These are phyloP conservation scores for Latrodectus hesperus DNA, from an alignment of 2,888 invertebrate genomes.

Conservation along the genomic window DNA sequence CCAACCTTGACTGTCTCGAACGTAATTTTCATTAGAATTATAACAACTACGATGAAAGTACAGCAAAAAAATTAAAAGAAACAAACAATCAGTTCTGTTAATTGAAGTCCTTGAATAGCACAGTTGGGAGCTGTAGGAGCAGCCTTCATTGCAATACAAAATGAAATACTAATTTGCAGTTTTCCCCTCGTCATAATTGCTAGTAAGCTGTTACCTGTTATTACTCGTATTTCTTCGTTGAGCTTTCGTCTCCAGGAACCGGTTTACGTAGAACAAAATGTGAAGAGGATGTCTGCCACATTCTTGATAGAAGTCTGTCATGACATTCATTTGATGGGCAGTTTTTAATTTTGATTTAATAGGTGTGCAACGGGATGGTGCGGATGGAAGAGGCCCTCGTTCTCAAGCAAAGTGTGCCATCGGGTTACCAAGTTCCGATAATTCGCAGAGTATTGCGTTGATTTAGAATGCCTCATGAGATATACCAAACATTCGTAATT, in stretches of 20 bases:
- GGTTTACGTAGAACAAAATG: constrained; percentile 22
- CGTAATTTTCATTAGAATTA: constrained; percentile 64
- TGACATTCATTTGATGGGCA: constrained; percentile 19
- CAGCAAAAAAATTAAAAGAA: constrained; percentile 7
- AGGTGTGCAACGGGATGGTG: neutral
- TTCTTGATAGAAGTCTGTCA: constrained; percentile 32
- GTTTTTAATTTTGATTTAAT: constrained; percentile 27
- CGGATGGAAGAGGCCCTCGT: neutral
- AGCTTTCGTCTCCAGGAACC: constrained; percentile 48
- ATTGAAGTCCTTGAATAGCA: constrained; percentile 57
- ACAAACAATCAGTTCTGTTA: constrained; percentile 40
- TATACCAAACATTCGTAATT: too few relatives aligned
- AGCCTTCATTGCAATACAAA: constrained; percentile 25
- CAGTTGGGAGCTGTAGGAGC: neutral
- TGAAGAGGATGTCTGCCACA: constrained; percentile 19
- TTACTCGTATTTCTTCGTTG: constrained; percentile 61
- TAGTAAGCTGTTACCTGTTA: constrained; percentile 61
- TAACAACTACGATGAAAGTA: constrained; percentile 12
- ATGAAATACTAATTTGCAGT: constrained; percentile 63
- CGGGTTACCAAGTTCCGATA: neutral
- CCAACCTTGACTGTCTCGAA: constrained; percentile 42
- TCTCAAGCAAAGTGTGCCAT: neutral
- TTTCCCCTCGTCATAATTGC: constrained; percentile 56
- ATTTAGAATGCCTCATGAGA: too few relatives aligned
- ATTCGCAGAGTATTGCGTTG: too few relatives aligned